Percentiles rank a stretch among this genome's conserved stretches.
phyloP scores from a whole-genome alignment of 2,888 invertebrate genomes.

The Coleophora flavipennella region DNA sequence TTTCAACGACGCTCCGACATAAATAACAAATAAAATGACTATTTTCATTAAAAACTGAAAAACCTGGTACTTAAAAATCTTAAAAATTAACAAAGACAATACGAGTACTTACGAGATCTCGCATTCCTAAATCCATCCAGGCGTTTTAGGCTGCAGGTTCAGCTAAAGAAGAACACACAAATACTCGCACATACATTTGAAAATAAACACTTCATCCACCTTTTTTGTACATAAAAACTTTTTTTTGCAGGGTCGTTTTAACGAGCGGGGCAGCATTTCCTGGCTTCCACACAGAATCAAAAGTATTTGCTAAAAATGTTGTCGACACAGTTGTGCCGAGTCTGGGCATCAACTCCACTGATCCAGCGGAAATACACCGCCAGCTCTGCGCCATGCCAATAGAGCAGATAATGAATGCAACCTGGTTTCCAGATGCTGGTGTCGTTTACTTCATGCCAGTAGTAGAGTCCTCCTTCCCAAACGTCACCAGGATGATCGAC shows the following conservation, averaged over 20 bases:
- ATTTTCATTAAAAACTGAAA: no score
- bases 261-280: constrained; percentile 49
- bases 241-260: constrained; percentile 39
- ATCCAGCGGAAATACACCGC: constrained; percentile 35
- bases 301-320: constrained; percentile 30
- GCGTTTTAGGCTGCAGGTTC: no score
- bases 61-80: no score
- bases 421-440: constrained; percentile 29
- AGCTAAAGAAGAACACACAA: no score
- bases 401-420: constrained; percentile 36
- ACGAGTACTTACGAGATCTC: no score
- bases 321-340: constrained; percentile 34
- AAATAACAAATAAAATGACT: no score
- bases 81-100: no score
- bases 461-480: constrained; percentile 37
- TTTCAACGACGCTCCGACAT: no score
- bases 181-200: no score
- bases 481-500: constrained; percentile 41
- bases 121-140: no score
- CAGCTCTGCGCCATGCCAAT: constrained; percentile 34
- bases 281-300: constrained; percentile 37
- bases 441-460: constrained; percentile 48
- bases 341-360: constrained; percentile 52
- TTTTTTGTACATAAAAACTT: no score
- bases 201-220: no score